Base-by-base conservation (phyloP, 2,113 vertebrate species). In the Datnioides undecimradiatus region DNA sequence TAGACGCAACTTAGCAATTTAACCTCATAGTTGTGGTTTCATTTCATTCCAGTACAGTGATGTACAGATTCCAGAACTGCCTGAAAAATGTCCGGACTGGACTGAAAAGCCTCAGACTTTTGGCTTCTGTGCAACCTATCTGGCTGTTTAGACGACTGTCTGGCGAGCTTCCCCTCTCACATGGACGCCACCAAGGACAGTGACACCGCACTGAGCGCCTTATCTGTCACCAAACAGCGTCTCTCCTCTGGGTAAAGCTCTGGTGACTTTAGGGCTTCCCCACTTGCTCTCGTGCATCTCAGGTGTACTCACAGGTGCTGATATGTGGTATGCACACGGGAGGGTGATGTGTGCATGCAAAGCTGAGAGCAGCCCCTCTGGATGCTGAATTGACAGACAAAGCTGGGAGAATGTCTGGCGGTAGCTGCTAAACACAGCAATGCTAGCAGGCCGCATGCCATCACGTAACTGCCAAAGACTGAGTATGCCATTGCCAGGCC, bases 151-250 rank as follows among this genome's bases (percentile, higher is more conserved):
- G 65, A 23, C 21, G 31, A 40, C 29, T 34, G 41, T 62, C 73
- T 89, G 81, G 21, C 25, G 12, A 57, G 27, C 21, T 46, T 57
- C 17, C 67, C 16, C 38, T 16, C 55, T 59, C 36, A 54, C 12
- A 33, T 75, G 60, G 34, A 73, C 0, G 38, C 9, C 64, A 72
- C 66, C 13, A 41, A 73, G 76, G 68, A 77, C 79, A 85, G 62
- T 75, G 64, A 49, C 72, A 49, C 64, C 59, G 59, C 60, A 25
- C 25, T 9, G 21, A 16, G 70, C 21, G 8, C 2, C 70, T 79
- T 91, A 85, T 85, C 84, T 78, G 64, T 49, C 38, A n/a, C 43
- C 62, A 60, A 76, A 84, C 68, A 73, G 34, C 1, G 11, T 34
- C 14, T 59, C 11, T 60, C 33, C n/a, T 67, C n/a, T 31, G 69